phyloP scores from a whole-genome alignment of 1,140 invertebrate genomes.

The Dreissena rostriformis region DNA sequence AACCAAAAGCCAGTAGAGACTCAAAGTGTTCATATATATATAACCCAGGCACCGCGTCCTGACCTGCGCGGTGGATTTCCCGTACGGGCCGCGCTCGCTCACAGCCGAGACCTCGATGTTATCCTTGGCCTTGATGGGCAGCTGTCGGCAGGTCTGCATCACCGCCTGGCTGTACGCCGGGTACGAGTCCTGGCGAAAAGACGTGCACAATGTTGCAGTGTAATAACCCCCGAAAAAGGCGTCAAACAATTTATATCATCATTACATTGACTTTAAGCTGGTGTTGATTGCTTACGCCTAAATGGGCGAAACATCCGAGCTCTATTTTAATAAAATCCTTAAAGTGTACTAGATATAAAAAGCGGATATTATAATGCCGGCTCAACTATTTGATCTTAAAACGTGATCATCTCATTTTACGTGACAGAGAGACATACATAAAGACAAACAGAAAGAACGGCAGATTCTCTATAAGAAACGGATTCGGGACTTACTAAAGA shows the following conservation, averaged over 20 bases:
- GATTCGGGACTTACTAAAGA: neutral
- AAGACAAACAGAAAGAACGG: neutral
- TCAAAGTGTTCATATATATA: too few relatives aligned
- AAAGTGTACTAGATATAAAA: neutral
- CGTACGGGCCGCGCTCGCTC: neutral
- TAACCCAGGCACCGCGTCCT: neutral
- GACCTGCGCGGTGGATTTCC: neutral
- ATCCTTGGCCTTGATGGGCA: slow-evolving; percentile 36
- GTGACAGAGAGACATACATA: neutral
- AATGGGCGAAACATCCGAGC: too few relatives aligned
- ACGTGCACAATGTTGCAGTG: neutral
- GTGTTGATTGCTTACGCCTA: too few relatives aligned
- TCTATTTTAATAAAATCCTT: too few relatives aligned
- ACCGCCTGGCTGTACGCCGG: neutral
- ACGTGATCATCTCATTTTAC: neutral
- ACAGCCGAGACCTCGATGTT: slow-evolving; percentile 17
- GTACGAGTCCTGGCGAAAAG: slow-evolving; percentile 25
- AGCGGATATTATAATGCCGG: neutral
- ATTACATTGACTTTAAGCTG: too few relatives aligned
- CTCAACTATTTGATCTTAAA: neutral
- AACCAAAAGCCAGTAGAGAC: too few relatives aligned
- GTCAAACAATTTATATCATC: too few relatives aligned
- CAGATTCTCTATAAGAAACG: neutral
- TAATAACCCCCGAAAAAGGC: too few relatives aligned
- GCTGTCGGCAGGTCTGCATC: slow-evolving; percentile 13